Percentiles rank a stretch among this genome's conserved stretches.
Conservation (phyloP, 2,113 vertebrate genomes). For the Leucopternis melanops region DNA sequence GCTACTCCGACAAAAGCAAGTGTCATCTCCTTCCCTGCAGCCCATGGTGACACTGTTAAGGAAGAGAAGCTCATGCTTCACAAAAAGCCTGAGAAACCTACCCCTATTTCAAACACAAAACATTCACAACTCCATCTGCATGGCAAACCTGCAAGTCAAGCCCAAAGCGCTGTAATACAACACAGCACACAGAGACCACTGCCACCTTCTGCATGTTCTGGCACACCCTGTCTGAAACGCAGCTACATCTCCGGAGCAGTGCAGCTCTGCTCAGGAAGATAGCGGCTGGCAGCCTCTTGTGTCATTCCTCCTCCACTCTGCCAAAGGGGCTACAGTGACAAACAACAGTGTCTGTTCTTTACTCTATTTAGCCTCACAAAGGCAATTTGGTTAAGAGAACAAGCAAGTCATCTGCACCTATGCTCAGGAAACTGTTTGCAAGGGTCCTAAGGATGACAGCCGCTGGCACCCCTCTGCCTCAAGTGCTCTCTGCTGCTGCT, state of each 20-base stretch:
- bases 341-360: background rate
- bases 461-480: background rate
- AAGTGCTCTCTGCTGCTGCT: background rate
- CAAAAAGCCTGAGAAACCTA: background rate
- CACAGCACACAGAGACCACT: background rate
- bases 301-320: background rate
- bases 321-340: background rate
- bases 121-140: background rate
- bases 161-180: background rate
- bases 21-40: background rate
- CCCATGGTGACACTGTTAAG: background rate
- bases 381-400: background rate
- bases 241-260: background rate
- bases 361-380: background rate
- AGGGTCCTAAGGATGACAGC: background rate
- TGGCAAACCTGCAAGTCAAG: background rate
- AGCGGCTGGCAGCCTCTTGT: background rate
- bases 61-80: background rate
- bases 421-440: background rate
- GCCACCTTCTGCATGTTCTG: background rate
- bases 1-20: background rate
- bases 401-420: background rate
- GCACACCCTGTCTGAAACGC: background rate
- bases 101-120: background rate
- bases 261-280: accelerated